Evolutionary conservation across 1,140 invertebrate genomes (phyloP).

Genomic region (Cydia amplana): DNA sequence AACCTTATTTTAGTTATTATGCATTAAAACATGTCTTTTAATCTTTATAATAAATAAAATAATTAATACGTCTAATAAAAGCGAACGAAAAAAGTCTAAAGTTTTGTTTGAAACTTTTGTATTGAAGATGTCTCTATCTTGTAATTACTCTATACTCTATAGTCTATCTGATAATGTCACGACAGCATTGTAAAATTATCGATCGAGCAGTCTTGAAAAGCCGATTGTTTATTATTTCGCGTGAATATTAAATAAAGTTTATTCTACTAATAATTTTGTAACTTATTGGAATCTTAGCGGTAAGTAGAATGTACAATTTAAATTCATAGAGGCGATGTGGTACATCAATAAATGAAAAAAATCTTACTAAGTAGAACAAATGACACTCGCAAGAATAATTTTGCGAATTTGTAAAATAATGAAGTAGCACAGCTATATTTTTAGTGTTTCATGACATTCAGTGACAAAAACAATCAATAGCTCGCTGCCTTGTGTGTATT

Average conservation of each 20-base stretch:
- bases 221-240: constrained; percentile 23
- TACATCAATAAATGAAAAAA: not conserved
- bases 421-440: not conserved
- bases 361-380: constrained; percentile 24
- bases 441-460: not conserved
- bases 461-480: not conserved
- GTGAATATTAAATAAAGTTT: constrained; percentile 28
- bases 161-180: constrained; percentile 28
- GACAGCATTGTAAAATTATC: constrained; percentile 32
- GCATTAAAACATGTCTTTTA: too few relatives aligned
- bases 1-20: too few relatives aligned
- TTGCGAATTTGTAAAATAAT: constrained; percentile 4
- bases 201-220: constrained; percentile 28
- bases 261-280: constrained; percentile 17
- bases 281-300: constrained; percentile 31
- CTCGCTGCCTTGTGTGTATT: not conserved
- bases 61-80: too few relatives aligned
- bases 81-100: not conserved
- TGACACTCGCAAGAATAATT: not conserved
- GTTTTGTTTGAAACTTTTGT: not conserved
- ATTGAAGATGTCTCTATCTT: not conserved
- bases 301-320: constrained; percentile 2
- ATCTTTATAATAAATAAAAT: too few relatives aligned
- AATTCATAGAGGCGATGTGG: not conserved
- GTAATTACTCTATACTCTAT: constrained; percentile 8